Conservation (phyloP, 1,140 invertebrate species). For the Cyclargus thomasi region DNA sequence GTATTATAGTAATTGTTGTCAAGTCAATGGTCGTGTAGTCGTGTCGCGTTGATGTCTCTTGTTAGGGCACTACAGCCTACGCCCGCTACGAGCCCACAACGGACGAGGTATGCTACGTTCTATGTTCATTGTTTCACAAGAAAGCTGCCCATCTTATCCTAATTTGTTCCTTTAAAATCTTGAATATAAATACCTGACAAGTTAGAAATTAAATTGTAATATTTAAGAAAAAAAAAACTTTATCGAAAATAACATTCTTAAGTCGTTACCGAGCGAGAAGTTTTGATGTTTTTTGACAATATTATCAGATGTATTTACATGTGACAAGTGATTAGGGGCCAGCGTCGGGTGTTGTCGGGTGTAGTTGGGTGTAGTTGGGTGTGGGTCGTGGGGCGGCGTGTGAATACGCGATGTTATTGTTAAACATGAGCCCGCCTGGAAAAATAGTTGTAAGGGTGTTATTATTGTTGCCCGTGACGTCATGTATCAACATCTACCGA, state of each 20-base stretch:
- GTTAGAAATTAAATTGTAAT: too few species aligned
- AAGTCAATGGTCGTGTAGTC: not conserved
- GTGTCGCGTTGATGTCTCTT: not conserved
- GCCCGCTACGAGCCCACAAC: not conserved
- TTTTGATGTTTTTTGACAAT: not conserved
- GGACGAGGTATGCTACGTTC: too few species aligned
- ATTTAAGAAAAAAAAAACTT: too few species aligned
- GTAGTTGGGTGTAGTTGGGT: not conserved
- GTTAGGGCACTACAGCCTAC: not conserved
- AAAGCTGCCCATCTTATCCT: too few species aligned
- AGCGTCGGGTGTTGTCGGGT: not conserved
- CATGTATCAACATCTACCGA: not conserved
- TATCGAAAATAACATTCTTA: too few species aligned
- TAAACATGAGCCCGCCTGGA: not conserved
- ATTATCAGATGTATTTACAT: conserved; percentile 3
- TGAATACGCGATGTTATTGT: not conserved
- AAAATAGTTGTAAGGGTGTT: not conserved
- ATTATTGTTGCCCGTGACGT: not conserved
- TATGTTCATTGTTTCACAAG: too few species aligned
- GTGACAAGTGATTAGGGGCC: not conserved
- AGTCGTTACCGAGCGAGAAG: too few species aligned
- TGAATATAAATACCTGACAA: too few species aligned
- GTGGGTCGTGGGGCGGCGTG: not conserved
- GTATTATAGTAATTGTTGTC: too few species aligned
- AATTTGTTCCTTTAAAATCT: too few species aligned